Evolutionary conservation across 2,797 vertebrate genomes (phyloP).

Genomic region (Margarornis squamiger): DNA sequence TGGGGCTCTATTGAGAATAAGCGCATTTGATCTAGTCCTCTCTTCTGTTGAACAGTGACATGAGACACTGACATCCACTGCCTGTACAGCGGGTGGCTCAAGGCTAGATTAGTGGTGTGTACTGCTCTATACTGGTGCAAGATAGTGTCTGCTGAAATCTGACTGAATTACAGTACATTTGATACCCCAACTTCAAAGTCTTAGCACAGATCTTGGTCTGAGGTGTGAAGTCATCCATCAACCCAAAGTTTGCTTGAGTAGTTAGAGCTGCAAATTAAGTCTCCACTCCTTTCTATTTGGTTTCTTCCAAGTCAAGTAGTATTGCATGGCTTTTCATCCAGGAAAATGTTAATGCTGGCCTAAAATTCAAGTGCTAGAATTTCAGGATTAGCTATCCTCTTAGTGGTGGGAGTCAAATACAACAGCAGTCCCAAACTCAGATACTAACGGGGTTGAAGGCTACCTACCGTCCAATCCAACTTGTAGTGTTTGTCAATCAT

Average conservation of each 20-base stretch:
- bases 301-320: slow-evolving; percentile 69
- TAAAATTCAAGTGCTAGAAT: slow-evolving; percentile 51
- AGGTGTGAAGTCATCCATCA: background rate
- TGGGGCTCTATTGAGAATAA: slow-evolving; percentile 11
- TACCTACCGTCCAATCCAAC: background rate
- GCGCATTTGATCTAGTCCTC: background rate
- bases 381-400: slow-evolving; percentile 36
- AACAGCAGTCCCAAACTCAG: slow-evolving; percentile 12
- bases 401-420: background rate
- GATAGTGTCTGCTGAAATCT: background rate
- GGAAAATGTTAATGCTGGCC: slow-evolving; percentile 42
- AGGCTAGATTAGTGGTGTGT: background rate
- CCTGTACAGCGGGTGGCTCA: background rate
- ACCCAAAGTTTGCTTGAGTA: background rate
- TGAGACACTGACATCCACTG: background rate
- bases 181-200: background rate
- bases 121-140: background rate
- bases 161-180: background rate
- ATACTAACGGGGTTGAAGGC: background rate
- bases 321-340: slow-evolving; percentile 68
- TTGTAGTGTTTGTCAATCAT: slow-evolving; percentile 13
- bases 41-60: background rate
- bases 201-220: background rate
- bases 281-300: slow-evolving; percentile 38
- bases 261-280: background rate